These are phyloP conservation scores for Mythimna vitellina DNA, from an alignment of 2,888 invertebrate species.

Conservation along the genomic window DNA sequence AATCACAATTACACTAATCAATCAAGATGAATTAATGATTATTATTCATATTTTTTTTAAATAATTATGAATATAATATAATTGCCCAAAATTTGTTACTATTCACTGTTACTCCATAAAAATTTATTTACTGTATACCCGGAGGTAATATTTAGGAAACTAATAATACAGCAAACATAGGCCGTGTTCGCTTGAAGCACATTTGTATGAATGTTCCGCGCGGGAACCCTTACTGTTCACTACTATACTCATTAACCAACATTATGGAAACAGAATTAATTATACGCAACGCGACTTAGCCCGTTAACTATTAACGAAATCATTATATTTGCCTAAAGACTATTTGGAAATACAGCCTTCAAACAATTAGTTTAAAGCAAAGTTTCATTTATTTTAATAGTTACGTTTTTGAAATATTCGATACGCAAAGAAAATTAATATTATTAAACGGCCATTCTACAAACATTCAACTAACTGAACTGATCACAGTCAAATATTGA, in stretches of 20 bases:
- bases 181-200: slow-evolving; percentile 16
- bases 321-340: background rate
- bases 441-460: background rate
- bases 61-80: too few relatives aligned
- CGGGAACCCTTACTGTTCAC: slow-evolving; percentile 12
- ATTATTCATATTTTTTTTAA: too few relatives aligned
- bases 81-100: background rate
- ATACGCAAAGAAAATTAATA: background rate
- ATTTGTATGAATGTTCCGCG: background rate
- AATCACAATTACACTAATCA: too few relatives aligned
- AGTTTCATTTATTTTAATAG: background rate
- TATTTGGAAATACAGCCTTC: background rate
- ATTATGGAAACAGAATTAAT: slow-evolving; percentile 6
- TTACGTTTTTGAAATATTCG: background rate
- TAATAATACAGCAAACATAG: background rate
- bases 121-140: background rate
- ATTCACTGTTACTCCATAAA: background rate
- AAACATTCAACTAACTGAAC: background rate
- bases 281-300: background rate
- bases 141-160: slow-evolving; percentile 8
- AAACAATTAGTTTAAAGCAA: background rate
- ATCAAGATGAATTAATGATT: too few relatives aligned
- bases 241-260: slow-evolving; percentile 18
- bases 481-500: background rate
- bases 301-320: slow-evolving; percentile 11